A percentile compares a stretch with the other conserved stretches of the same genome.
Evolutionary conservation across 1,140 invertebrate species (phyloP).

Genomic region (Chrysopa pallens): DNA sequence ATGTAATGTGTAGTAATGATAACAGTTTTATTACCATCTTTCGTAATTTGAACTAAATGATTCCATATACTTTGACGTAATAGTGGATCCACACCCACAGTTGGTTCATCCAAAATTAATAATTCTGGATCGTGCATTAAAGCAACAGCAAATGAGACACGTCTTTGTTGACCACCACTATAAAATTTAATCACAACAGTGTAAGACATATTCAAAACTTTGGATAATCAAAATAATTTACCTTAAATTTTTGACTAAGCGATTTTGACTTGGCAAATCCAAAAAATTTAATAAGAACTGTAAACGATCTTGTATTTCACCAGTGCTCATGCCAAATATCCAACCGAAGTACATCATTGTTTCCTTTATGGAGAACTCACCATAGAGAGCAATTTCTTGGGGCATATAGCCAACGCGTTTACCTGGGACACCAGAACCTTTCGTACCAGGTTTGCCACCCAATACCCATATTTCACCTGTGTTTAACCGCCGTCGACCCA

Average conservation of each 20-base stretch:
- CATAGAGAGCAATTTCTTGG: constrained; percentile 85
- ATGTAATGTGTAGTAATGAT: constrained; percentile 67
- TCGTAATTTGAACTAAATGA: constrained; percentile 45
- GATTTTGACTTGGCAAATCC: constrained; percentile 66
- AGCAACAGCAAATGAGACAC: constrained; percentile 83
- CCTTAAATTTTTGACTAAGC: constrained; percentile 62
- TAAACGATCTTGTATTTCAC: constrained; percentile 61
- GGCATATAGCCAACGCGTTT: constrained; percentile 71
- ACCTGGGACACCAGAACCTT: constrained; percentile 69
- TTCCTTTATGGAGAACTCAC: constrained; percentile 86
- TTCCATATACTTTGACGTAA: constrained; percentile 56
- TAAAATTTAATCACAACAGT: constrained; percentile 6
- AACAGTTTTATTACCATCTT: constrained; percentile 42
- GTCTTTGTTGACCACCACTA: constrained; percentile 82
- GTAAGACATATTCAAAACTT: neutral
- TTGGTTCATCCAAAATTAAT: constrained; percentile 86
- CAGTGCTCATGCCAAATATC: constrained; percentile 76
- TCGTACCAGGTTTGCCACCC: constrained; percentile 64
- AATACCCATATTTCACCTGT: constrained; percentile 73
- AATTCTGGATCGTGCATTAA: constrained; percentile 85
- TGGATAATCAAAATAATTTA: constrained; percentile 4
- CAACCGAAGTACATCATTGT: constrained; percentile 95
- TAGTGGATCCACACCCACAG: constrained; percentile 67
- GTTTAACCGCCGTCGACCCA: constrained; percentile 62
- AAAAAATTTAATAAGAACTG: constrained; percentile 80